Evolutionary conservation across 2,113 vertebrate genomes (phyloP), one percentile per base, ranked within the genome.

Genomic region (Trochalopteron elliotii): DNA sequence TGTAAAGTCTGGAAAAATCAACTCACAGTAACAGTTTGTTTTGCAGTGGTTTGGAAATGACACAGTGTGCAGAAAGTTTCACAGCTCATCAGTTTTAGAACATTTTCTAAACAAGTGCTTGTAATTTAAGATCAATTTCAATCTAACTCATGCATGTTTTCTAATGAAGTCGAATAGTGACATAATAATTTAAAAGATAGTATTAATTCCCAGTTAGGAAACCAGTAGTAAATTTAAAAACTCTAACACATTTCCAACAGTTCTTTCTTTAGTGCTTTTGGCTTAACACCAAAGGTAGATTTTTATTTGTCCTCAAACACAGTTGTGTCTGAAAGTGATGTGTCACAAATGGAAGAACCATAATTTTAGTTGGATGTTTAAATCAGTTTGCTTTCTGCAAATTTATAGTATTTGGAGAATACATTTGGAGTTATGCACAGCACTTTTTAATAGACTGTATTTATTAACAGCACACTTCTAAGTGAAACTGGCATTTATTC

Each of bases 151-250:
- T 93, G 44, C 77, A 91, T 89, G 78, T 96, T 97, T 97, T 96
- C 87, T 92, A 96, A 97, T 93, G 53, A 94, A 97, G 72, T 76
- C 67, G 95, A 95, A 89, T 78, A 75, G 89, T 90, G 49, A 96
- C 87, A 94, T 90, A 89, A 92, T 92, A 27, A 85, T 59, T 92
- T 81, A 35, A 88, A 94, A 91, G 4, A 31, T 75, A 86, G 85
- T 93, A 79, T 92, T 85, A 90, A 82, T 94, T 94, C 53, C 75
- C 83, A 69, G 55, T 95, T 87, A 94, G 57, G 31, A 96, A 96
- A 56, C 24, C 39, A 89, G 52, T 61, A 92, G 74, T 84, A 94
- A 94, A 78, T 88, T 45, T 81, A 61, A 86, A 87, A 84, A 52
- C 37, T 42, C 21, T 25, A 77, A 53, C 11, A 45, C 2, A 1